phyloP scores from a whole-genome alignment of 2,888 invertebrate genomes.

The Morpho achilles region DNA sequence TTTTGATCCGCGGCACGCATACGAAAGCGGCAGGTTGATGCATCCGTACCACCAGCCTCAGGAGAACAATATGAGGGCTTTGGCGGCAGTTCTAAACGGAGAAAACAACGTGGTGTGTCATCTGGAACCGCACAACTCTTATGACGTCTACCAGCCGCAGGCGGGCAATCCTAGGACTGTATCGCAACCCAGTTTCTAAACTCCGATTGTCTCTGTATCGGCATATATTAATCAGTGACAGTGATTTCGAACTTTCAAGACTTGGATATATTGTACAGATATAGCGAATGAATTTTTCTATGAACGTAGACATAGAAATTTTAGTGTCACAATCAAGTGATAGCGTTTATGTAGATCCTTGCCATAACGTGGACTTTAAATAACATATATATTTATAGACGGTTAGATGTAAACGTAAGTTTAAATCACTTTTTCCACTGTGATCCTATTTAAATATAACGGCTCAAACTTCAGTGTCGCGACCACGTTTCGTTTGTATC shows the following conservation, averaged over 20 bases:
- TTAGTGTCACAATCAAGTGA: slow-evolving; percentile 59
- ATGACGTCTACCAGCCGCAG: slow-evolving; percentile 70
- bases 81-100: slow-evolving; percentile 90
- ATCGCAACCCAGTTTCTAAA: slow-evolving; percentile 73
- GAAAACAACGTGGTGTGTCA: slow-evolving; percentile 92
- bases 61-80: slow-evolving; percentile 77
- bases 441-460: slow-evolving; percentile 75
- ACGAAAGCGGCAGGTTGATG: slow-evolving; percentile 74
- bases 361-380: slow-evolving; percentile 74
- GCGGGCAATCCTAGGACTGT: slow-evolving; percentile 70
- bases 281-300: slow-evolving; percentile 70
- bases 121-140: slow-evolving; percentile 84
- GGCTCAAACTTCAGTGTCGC: slow-evolving; percentile 72
- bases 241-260: slow-evolving; percentile 33
- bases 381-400: slow-evolving; percentile 49
- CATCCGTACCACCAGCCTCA: slow-evolving; percentile 76
- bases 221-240: slow-evolving; percentile 37
- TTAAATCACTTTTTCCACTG: slow-evolving; percentile 78
- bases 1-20: slow-evolving; percentile 66
- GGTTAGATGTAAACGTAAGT: slow-evolving; percentile 56
- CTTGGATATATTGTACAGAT: slow-evolving; percentile 56
- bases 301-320: slow-evolving; percentile 63
- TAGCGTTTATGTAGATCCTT: slow-evolving; percentile 73
- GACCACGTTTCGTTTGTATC: slow-evolving; percentile 49
- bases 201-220: slow-evolving; percentile 15